Evolutionary conservation across 2,113 vertebrate genomes (phyloP).

Genomic region (Ondatra zibethicus): DNA sequence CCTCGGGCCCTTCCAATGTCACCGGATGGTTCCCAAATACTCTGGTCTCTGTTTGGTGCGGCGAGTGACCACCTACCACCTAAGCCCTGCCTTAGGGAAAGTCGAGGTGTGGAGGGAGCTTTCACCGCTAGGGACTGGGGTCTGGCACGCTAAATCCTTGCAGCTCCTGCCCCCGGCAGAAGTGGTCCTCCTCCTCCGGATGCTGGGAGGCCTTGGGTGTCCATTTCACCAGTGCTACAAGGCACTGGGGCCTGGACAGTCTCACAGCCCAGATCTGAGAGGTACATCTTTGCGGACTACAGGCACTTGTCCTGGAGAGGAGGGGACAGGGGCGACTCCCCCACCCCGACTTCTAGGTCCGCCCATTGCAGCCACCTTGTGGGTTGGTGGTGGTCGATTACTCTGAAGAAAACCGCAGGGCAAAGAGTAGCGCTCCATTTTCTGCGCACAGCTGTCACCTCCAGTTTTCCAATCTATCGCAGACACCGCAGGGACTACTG

Average conservation of each 20-base stretch:
- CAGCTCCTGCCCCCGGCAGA: not conserved
- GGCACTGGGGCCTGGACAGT: not conserved
- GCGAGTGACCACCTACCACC: not conserved
- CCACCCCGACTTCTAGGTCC: rapidly evolving
- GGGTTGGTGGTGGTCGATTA: not conserved
- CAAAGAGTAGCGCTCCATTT: not conserved
- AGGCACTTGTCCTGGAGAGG: not conserved
- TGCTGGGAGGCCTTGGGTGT: not conserved
- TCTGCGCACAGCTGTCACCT: not conserved
- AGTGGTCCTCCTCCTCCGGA: not conserved
- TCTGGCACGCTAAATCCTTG: not conserved
- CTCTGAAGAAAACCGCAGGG: not conserved
- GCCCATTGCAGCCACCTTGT: not conserved
- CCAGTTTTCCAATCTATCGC: not conserved
- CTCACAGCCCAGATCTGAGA: not conserved
- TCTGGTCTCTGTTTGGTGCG: rapidly evolving
- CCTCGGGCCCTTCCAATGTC: not conserved
- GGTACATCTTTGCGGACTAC: not conserved
- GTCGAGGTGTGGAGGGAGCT: not conserved
- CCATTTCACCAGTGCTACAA: rapidly evolving
- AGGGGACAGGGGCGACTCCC: too few relatives aligned
- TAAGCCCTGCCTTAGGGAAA: not conserved
- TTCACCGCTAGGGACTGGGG: rapidly evolving
- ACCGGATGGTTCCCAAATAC: rapidly evolving
- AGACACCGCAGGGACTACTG: not conserved